phyloP scores from a whole-genome alignment of 37 sponge, comb jelly and placozoan genomes.

The Axinella damicornis region DNA sequence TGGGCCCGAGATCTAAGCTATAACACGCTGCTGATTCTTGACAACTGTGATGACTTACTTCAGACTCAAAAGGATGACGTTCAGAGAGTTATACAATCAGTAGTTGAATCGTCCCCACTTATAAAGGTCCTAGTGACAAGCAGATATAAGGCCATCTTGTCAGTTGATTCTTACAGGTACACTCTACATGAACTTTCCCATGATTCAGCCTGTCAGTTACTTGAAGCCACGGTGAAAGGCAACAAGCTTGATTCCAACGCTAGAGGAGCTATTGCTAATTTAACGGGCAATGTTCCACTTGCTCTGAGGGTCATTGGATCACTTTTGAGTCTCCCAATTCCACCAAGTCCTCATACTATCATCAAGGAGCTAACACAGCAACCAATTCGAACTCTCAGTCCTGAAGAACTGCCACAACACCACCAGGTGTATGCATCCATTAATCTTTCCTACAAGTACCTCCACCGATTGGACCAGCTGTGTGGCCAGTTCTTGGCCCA shows the following conservation, averaged over 20 bases:
- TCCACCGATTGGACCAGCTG: neutral
- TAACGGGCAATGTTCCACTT: slow-evolving; percentile 51
- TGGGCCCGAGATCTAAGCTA: neutral
- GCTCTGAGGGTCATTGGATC: slow-evolving; percentile 44
- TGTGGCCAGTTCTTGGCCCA: neutral
- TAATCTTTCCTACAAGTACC: slow-evolving; percentile 31
- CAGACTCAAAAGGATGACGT: neutral
- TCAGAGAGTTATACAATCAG: neutral
- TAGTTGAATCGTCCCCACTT: neutral
- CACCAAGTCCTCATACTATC: slow-evolving; percentile 7
- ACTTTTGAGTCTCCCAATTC: neutral
- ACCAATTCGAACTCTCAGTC: slow-evolving; percentile 27
- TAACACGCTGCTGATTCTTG: neutral
- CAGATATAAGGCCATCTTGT: neutral
- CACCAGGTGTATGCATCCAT: slow-evolving; percentile 23
- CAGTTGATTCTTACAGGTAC: neutral
- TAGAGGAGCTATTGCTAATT: slow-evolving; percentile 25
- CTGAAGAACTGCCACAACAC: slow-evolving; percentile 1
- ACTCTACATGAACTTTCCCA: neutral
- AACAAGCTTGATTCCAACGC: neutral
- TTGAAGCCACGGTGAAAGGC: neutral
- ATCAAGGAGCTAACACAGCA: slow-evolving; percentile 1
- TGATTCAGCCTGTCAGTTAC: slow-evolving; percentile 5
- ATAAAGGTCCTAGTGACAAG: slow-evolving; percentile 25
- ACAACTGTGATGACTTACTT: slow-evolving; percentile 1